Evolutionary conservation across 2,113 vertebrate species (phyloP), one percentile per base, ranked within the genome.

Genomic region (Vulpes lagopus): DNA sequence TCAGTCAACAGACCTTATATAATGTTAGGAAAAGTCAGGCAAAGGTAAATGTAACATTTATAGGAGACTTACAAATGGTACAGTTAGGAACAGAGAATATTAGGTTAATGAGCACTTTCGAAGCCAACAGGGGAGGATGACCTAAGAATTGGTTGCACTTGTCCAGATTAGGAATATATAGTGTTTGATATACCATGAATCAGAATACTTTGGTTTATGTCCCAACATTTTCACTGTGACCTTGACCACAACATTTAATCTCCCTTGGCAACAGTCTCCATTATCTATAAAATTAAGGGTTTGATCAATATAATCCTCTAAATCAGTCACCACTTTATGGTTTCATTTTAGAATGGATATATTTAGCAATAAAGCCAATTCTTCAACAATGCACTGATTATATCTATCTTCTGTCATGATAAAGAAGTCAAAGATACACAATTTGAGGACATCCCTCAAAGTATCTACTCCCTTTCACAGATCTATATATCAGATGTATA

Each of bases 261-360:
- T 94, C 32, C 10, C 27, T 78, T 88, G 16, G 57, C n/a, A 73
- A 88, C n/a, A 59, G 32, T 67, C 87, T 84, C 25, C 12, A 12
- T 73, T 65, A 60, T 8, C n/a, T 67, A 30, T 1, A 73, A 35
- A 80, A 83, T 83, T 60, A 22, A 86, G 19, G 11, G 16, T 89
- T 38, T 88, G 10, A 69, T 69, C 27, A 84, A 67, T 88, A 71
- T n/a, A 78, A 62, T 90, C 19, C 32, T 83, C 11, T 93, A 74
- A 64, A 79, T 83, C 76, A 84, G 49, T 79, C n/a, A 67, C 4
- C 15, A 51, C 4, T 73, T 73, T 38, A 73, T 38, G 10, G 62
- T 8, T 94, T 93, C 15, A 60, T 83, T 93, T 95, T 91, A 9
- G 8, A 91, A 91, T 71, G 30, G 16, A 87, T 49, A 43, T 81